Conservation (phyloP, 2,888 invertebrate species). For the Drosophila pegasa region DNA sequence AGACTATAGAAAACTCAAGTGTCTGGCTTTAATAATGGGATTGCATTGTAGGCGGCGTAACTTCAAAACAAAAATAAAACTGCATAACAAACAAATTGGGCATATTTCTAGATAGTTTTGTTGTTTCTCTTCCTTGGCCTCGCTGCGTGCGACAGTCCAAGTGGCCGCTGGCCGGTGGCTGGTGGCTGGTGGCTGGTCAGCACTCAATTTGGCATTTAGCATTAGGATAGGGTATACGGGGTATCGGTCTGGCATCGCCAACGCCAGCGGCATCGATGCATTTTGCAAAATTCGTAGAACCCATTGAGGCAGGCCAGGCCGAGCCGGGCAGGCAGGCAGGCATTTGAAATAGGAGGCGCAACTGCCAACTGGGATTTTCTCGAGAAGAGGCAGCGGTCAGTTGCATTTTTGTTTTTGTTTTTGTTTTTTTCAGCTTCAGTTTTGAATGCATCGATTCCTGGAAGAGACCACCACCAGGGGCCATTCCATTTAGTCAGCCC, state of each 20-base stretch:
- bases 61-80: constrained; percentile 30
- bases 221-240: constrained; percentile 8
- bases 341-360: constrained; percentile 69
- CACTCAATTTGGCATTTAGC: constrained; percentile 28
- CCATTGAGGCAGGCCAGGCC: constrained; percentile 59
- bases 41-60: constrained; percentile 70
- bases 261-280: constrained; percentile 50
- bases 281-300: constrained; percentile 72
- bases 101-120: constrained; percentile 18
- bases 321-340: constrained; percentile 11
- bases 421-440: constrained; percentile 6
- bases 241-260: constrained; percentile 10
- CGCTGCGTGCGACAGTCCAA: constrained; percentile 47
- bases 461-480: constrained; percentile 43
- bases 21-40: constrained; percentile 65
- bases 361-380: constrained; percentile 32
- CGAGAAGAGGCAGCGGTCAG: constrained; percentile 46
- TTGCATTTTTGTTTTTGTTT: constrained; percentile 36
- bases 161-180: constrained; percentile 14
- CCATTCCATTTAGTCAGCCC: constrained; percentile 59
- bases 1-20: constrained; percentile 63
- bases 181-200: constrained; percentile 26
- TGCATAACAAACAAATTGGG: constrained; percentile 60
- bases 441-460: constrained; percentile 43
- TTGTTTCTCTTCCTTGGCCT: neutral